Evolutionary conservation across 2,888 invertebrate genomes (phyloP), one percentile per base, ranked within the genome.

Genomic region (Dicycla oo): DNA sequence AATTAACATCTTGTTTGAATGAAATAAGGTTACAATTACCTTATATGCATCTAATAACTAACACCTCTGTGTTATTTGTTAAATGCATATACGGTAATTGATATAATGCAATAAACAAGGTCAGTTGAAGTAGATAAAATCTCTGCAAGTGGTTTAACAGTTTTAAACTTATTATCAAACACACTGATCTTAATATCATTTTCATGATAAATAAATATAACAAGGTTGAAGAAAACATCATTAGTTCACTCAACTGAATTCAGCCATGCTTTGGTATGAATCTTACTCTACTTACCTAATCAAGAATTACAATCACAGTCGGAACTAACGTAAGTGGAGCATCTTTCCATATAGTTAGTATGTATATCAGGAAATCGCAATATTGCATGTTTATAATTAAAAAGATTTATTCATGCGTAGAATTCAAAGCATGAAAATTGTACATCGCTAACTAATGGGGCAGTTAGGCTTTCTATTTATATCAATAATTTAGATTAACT

Each of bases 301-400:
- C 76, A 80, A 60, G 38, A 69, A 77, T 70, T 54, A 66, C 69
- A 57, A 76, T 69, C 45, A 69, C 38, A 69, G 65, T 67, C 51
- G 56, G 58, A 80, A 73, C 67, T 66, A 73, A 79, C 53, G 45
- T 15, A 80, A 57, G 69, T 80, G 8, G 80, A 80, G 45, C 80
- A 77, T 80, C 73, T 80, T 80, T 80, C 57, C 80, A 66, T 80
- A 57, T 57, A 10, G 60, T 65, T 76, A 54, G 56, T 80, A 80
- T 73, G 77, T 61, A 77, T 67, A 80, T 73, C 69, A 80, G 80
- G 80, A 69, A 82, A 78, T 74, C 45, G 75, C 65, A 69, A 53
- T 69, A 80, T 81, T 65, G 83, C 84, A 82, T 84, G 84, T 65
- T 77, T 65, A 75, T 78, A 71, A 81, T 81, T 81, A 75, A 71